These are phyloP conservation scores for Drosophila subobscura DNA, from an alignment of 1,140 invertebrate genomes.

Conservation along the genomic window DNA sequence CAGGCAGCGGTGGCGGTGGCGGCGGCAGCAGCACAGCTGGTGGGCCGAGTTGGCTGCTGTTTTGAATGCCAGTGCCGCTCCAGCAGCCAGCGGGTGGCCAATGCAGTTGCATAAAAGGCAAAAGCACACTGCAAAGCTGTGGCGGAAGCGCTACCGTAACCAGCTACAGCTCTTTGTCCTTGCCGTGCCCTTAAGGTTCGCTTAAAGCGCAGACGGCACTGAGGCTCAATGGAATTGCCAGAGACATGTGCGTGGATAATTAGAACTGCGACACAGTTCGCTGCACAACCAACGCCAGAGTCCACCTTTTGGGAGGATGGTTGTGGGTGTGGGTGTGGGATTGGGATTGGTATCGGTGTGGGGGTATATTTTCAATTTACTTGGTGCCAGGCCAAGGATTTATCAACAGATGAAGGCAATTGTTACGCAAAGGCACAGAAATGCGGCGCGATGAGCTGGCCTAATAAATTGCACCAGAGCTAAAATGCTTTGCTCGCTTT, in stretches of 20 bases:
- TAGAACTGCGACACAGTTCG: conserved; percentile 76
- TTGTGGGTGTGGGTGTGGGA: not conserved
- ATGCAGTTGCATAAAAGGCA: conserved; percentile 80
- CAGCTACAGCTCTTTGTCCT: conserved; percentile 21
- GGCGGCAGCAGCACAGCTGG: conserved; percentile 72
- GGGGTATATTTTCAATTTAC: conserved; percentile 78
- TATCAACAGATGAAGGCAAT: conserved; percentile 82
- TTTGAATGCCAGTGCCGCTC: conserved; percentile 69
- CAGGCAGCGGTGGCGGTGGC: conserved; percentile 30
- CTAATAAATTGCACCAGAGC: conserved; percentile 81
- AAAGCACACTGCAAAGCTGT: conserved; percentile 23
- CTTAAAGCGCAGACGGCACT: conserved; percentile 30
- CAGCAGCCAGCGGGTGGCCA: conserved; percentile 70
- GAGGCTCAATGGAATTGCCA: conserved; percentile 32
- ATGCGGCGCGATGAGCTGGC: conserved; percentile 69
- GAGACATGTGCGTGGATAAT: conserved; percentile 80
- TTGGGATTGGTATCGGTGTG: not conserved
- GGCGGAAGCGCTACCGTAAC: conserved; percentile 66
- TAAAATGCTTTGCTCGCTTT: conserved; percentile 82
- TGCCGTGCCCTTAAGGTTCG: conserved; percentile 29
- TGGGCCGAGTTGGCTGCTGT: conserved; percentile 67
- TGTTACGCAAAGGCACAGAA: conserved; percentile 69
- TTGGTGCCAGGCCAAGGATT: conserved; percentile 79
- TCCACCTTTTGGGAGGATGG: conserved; percentile 31
- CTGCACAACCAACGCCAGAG: conserved; percentile 58